Evolutionary conservation across 1,140 invertebrate species (phyloP), one percentile per base, ranked within the genome.

Genomic region (Rhagoletis pomonella): DNA sequence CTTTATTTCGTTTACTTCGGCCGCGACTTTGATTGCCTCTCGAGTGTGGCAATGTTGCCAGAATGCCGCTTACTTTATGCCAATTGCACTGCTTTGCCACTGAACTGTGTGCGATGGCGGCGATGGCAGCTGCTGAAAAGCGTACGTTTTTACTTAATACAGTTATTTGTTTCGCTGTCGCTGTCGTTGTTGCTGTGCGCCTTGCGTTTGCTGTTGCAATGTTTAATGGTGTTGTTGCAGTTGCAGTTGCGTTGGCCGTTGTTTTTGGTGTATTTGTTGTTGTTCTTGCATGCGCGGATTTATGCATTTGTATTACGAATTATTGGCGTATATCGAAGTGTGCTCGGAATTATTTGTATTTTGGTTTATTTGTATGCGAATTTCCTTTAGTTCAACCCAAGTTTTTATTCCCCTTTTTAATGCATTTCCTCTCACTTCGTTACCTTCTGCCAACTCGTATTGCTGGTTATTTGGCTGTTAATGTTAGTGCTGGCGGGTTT

Each of bases 301-400:
- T 84, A 87, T 67, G 81, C 87, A 87, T 87, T 87, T 60, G 87
- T 85, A 59, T 50, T 19, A n/a, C 12, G 14, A 81, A 81, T 81
- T 81, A 19, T 55, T 81, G 47, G 47, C 73, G 17, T 55, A 19
- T 55, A 58, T 14, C 47, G 47, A 81, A 17, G 73, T 73, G 10
- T 73, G 69, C 42, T 6, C 73, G 3, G 47, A 55, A 55, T 19
- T 1, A 29, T 29, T 29, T 29, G 1, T 29, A 29, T 29, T 29
- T 29, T 29, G 29, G 29, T 29, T 29, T 29, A 29, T 29, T 29
- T 29, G 29, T 29, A 29, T 29, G 29, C 29, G 29, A 29, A 29
- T 29, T 29, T 1, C 1, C 29, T 29, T 29, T 29, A 29, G 29
- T 29, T 29, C 29, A 29, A 29, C 29, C 29, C 0, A 29, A 29